Evolutionary conservation across 2,797 vertebrate species (phyloP), one percentile per base, ranked within the genome.

Genomic region (Rhodeus uyekii): DNA sequence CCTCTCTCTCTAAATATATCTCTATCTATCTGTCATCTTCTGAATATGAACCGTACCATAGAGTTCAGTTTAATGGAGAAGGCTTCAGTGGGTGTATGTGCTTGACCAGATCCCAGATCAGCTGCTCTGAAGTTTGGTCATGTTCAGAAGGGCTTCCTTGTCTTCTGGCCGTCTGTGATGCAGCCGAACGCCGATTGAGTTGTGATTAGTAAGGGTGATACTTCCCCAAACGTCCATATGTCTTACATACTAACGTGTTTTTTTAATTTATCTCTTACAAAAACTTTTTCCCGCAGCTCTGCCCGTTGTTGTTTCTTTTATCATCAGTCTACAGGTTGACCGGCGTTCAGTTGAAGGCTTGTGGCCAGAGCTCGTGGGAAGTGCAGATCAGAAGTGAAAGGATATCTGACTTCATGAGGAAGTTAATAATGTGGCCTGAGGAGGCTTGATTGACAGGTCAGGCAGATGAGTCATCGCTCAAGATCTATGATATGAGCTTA

Each of bases 391-490:
- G 80, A 74, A 81, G 71, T 65, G 71, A 81, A 81, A 81, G n/a
- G n/a, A 73, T 44, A 18, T 29, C 48, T 39, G 78, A 60, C 72
- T 82, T 75, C 60, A 36, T 18, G 46, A 82, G 80, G 80, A 82
- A 82, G 80, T 82, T 61, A 67, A 5, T 67, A 44, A 48, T 74
- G 79, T 74, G 60, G 50, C 53, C 61, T n/a, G 42, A 68, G 48
- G 64, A 24, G 77, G 63, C 68, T 74, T 61, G 76, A 75, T 58
- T 76, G 69, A 39, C 76, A 44, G n/a, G 48, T 58, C 74, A 61
- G 50, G 22, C 64, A 32, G 71, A 65, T 60, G 80, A 86, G 72
- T 83, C 82, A 83, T 86, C 81, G 27, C 36, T 72, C 3, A 9
- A 24, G 50, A 44, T 12, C 34, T 27, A 50, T 72, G 68, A 38